phyloP scores from a whole-genome alignment of 2,888 invertebrate genomes.

The Drosophila prostipennis region DNA sequence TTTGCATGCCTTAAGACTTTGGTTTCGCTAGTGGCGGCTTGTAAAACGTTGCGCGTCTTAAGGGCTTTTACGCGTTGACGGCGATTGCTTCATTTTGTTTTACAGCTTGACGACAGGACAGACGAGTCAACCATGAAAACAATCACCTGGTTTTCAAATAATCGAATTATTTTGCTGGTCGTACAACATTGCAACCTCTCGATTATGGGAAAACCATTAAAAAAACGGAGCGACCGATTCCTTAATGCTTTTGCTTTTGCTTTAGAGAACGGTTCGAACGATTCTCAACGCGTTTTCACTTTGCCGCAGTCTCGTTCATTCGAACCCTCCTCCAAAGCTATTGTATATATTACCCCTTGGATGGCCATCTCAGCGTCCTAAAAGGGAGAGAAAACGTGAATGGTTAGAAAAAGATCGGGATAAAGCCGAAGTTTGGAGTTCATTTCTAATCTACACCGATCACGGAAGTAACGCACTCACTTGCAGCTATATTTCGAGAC shows the following conservation, averaged over 20 bases:
- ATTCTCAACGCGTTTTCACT: neutral
- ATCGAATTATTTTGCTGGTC: conserved; percentile 4
- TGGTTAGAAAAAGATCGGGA: neutral
- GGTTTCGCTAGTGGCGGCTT: conserved; percentile 24
- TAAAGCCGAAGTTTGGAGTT: too few species aligned
- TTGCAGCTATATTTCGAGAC: conserved; percentile 31
- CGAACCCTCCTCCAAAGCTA: conserved; percentile 54
- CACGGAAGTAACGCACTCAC: conserved; percentile 38
- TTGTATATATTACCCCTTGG: conserved; percentile 25
- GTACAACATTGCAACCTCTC: conserved; percentile 10
- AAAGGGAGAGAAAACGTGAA: conserved; percentile 1
- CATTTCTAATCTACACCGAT: neutral
- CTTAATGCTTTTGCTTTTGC: conserved; percentile 15
- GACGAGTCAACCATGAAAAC: conserved; percentile 27
- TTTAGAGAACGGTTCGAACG: conserved; percentile 52
- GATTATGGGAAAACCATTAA: conserved; percentile 32
- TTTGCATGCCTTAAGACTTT: conserved; percentile 55
- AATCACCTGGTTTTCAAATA: conserved; percentile 11
- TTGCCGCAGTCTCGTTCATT: neutral
- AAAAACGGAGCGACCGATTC: neutral
- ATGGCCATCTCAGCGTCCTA: conserved; percentile 32
- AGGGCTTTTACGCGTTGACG: neutral
- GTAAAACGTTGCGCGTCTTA: conserved; percentile 56
- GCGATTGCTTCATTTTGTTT: conserved; percentile 8
- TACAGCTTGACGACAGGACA: conserved; percentile 15